Evolutionary conservation across 2,113 vertebrate species (phyloP), one percentile per base, ranked within the genome.

Genomic region (Tichodroma muraria): DNA sequence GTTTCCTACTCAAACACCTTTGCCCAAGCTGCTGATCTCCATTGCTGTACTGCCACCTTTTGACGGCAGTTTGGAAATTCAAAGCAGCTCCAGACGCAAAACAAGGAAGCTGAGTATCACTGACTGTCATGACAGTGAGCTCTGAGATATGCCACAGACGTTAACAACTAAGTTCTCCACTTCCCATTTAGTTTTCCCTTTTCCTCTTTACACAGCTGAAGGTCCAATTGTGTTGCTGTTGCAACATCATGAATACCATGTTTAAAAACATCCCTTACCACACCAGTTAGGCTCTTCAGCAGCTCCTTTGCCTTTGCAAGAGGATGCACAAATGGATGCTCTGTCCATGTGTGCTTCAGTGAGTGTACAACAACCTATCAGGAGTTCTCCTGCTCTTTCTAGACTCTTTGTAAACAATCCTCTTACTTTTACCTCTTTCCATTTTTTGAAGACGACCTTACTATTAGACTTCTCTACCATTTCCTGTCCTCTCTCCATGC

Each of bases 1-100:
- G 6, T 33, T 18, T 59, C 72, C 71, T 25, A 27, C 1, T 45
- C 37, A 10, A 73, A 38, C 21, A 30, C 31, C 33, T 53, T 24
- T 14, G 57, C 14, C 37, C 23, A 27, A 66, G 15, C 11, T 24
- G 37, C 50, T 30, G 19, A 81, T 68, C 30, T 45, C 33, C 65
- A 45, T 2, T 79, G 65, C 83, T 92, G 27, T 69, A 33, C 89
- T 81, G 95, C 94, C 96, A 97, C 72, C 96, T 95, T 53, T 9
- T 71, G 95, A 53, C 16, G 45, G 47, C 6, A 13, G 11, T 2
- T 23, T 1, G 28, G 71, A 80, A 95, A 70, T 31, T 24, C 45
- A 61, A 38, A 72, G 40, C 31, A 15, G n/a, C 10, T 77, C 18
- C 61, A 53, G 21, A 72, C 3, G 65, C 15, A 54, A 30, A 69